Evolutionary conservation across 2,888 invertebrate genomes (phyloP).

Genomic region (Cosmopolites sordidus): DNA sequence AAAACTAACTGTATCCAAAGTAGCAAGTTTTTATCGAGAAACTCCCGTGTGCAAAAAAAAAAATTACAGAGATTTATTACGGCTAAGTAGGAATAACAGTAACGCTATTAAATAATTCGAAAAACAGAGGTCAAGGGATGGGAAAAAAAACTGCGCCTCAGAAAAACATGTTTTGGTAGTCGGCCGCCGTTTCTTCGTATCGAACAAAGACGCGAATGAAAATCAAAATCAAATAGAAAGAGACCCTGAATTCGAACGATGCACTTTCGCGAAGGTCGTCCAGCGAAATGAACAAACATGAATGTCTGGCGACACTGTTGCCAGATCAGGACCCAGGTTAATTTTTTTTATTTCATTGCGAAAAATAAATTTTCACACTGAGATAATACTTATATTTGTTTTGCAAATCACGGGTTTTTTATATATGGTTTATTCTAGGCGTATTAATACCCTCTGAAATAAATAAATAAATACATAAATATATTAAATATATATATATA

Average conservation of each 20-base stretch:
- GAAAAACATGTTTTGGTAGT: conserved; percentile 24
- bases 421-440: no score
- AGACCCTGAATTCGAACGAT: conserved; percentile 49
- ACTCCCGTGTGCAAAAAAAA: no score
- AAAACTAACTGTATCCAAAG: no score
- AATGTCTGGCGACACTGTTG: conserved; percentile 40
- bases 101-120: conserved; percentile 5
- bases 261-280: conserved; percentile 50
- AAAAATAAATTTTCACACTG: not conserved
- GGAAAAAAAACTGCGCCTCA: conserved; percentile 15
- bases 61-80: no score
- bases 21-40: no score
- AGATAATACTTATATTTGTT: not conserved
- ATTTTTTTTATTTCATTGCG: not conserved
- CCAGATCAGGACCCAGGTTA: conserved; percentile 18
- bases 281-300: conserved; percentile 47
- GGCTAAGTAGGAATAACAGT: not conserved
- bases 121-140: conserved; percentile 15
- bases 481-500: no score
- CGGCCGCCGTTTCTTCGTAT: conserved; percentile 25
- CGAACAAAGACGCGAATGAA: conserved; percentile 39
- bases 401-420: no score
- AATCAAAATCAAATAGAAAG: conserved; percentile 41
- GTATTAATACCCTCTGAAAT: no score
- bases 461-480: no score